Conservation (phyloP, 2,797 vertebrate species). For the Siniperca scherzeri region DNA sequence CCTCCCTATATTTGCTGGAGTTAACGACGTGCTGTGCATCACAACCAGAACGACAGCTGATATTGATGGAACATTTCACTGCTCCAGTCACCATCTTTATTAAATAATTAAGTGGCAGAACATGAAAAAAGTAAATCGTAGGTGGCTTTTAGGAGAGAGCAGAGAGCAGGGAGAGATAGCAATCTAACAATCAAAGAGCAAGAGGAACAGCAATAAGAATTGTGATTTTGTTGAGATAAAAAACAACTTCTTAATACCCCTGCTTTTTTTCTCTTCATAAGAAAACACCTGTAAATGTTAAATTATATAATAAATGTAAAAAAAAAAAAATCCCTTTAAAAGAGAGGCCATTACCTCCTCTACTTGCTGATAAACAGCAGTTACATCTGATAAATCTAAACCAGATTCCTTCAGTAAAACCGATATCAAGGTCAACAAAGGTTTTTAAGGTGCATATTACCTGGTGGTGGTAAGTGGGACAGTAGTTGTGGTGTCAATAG, state of each 20-base stretch:
- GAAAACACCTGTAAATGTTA: slow-evolving; percentile 2
- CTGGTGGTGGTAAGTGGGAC: slow-evolving; percentile 59
- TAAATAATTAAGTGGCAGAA: slow-evolving; percentile 31
- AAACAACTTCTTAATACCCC: background rate
- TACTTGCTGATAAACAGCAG: background rate
- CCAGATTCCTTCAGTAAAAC: background rate
- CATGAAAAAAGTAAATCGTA: slow-evolving; percentile 31
- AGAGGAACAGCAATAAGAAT: slow-evolving; percentile 6
- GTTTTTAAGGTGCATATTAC: slow-evolving; percentile 33
- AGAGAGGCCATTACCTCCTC: background rate
- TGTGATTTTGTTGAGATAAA: background rate
- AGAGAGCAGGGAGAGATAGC: slow-evolving; percentile 3
- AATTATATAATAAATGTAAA: too few species aligned
- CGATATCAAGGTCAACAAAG: background rate
- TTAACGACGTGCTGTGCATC: slow-evolving; percentile 19
- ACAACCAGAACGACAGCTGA: slow-evolving; percentile 18
- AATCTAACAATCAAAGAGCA: slow-evolving; percentile 29
- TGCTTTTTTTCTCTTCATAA: background rate
- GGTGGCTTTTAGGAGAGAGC: slow-evolving; percentile 12
- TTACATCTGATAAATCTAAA: background rate
- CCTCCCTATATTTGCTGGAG: background rate
- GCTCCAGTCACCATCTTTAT: slow-evolving; percentile 24
- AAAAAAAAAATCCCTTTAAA: background rate
- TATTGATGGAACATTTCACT: slow-evolving; percentile 56
- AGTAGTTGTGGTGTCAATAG: slow-evolving; percentile 47